Evolutionary conservation across 2,113 vertebrate genomes (phyloP).

Genomic region (Bufo gargarizans): DNA sequence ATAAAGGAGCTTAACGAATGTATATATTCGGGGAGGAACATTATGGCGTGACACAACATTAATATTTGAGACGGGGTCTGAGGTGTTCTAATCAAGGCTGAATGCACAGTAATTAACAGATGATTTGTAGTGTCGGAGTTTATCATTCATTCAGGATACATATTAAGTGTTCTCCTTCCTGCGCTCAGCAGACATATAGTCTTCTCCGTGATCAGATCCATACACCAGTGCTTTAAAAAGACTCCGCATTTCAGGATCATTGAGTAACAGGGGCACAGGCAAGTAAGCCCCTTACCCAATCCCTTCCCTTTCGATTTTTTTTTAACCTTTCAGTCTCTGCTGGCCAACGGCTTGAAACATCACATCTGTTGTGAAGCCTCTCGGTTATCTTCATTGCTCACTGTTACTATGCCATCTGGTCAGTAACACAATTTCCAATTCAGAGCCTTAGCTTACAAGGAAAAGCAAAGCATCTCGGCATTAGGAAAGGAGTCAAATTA

Average conservation of each 20-base stretch:
- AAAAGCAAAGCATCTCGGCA: background rate
- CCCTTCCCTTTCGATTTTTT: background rate
- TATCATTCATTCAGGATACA: slow-evolving; percentile 31
- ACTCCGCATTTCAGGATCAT: slow-evolving; percentile 18
- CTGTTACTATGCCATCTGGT: slow-evolving; percentile 56
- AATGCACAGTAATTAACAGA: slow-evolving; percentile 41
- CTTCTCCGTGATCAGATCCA: background rate
- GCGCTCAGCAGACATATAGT: background rate
- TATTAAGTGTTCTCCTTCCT: background rate
- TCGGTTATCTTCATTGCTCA: slow-evolving; percentile 51
- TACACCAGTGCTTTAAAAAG: background rate
- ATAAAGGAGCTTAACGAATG: slow-evolving; percentile 20
- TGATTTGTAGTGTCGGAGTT: slow-evolving; percentile 45
- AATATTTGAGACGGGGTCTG: slow-evolving; percentile 41
- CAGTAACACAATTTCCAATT: slow-evolving; percentile 49
- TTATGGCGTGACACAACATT: slow-evolving; percentile 36
- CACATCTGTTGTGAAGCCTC: slow-evolving; percentile 54
- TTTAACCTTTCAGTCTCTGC: slow-evolving; percentile 46
- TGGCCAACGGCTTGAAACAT: slow-evolving; percentile 45
- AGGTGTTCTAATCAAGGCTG: slow-evolving; percentile 14
- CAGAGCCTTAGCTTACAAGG: slow-evolving; percentile 23
- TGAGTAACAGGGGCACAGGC: slow-evolving; percentile 17
- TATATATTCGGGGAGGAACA: slow-evolving; percentile 26
- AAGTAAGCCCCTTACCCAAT: background rate
- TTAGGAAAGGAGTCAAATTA: slow-evolving; percentile 34